phyloP scores from a whole-genome alignment of 2,797 vertebrate species.

The Artibeus lituratus region DNA sequence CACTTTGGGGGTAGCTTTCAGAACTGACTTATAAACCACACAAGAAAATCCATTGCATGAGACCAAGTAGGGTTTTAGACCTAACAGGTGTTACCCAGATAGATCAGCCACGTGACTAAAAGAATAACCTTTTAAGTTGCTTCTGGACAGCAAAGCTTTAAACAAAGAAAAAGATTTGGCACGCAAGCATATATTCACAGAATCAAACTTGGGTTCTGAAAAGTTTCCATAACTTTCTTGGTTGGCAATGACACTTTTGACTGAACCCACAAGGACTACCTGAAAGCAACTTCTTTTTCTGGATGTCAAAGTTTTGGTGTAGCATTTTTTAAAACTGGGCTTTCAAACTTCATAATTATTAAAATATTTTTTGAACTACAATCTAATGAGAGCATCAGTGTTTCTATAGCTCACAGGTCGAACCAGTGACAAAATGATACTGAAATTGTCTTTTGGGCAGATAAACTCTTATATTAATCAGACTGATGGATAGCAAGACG shows the following conservation, averaged over 20 bases:
- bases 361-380: background rate
- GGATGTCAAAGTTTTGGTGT: background rate
- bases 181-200: background rate
- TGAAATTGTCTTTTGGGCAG: background rate
- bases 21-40: background rate
- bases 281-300: background rate
- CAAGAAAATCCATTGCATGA: background rate
- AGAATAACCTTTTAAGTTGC: background rate
- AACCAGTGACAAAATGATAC: background rate
- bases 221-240: constrained; percentile 35
- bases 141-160: background rate
- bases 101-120: background rate
- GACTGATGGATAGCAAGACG: background rate
- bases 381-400: background rate
- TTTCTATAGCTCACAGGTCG: background rate
- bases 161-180: background rate
- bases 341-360: background rate
- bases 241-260: background rate
- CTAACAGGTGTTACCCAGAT: background rate
- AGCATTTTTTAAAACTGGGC: background rate
- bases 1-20: background rate
- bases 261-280: background rate
- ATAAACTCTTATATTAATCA: background rate
- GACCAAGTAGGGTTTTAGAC: background rate
- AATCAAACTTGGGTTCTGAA: background rate